A percentile compares a stretch with the other conserved stretches of the same genome.
These are phyloP conservation scores for Steinernema feltiae DNA, from an alignment of 1,140 invertebrate genomes.

Conservation along the genomic window DNA sequence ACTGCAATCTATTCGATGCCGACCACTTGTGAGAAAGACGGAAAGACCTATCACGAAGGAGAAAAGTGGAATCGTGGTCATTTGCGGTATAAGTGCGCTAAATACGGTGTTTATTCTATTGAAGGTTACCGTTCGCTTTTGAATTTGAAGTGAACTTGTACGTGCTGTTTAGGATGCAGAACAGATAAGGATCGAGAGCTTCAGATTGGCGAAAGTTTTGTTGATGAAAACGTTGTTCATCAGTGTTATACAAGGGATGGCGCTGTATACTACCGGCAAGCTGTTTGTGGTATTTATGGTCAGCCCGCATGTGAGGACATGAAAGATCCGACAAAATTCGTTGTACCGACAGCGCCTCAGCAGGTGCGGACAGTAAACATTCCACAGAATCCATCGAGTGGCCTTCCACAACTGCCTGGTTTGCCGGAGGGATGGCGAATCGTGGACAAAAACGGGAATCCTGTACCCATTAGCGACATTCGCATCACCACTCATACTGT, in stretches of 20 bases:
- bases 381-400: background rate
- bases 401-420: background rate
- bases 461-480: background rate
- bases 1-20: constrained; percentile 1
- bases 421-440: constrained; percentile 29
- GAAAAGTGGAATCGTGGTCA: constrained; percentile 25
- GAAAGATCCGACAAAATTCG: constrained; percentile 24
- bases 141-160: background rate
- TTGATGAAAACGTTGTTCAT: constrained; percentile 29
- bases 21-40: background rate
- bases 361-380: background rate
- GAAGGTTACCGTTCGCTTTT: constrained; percentile 20
- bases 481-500: background rate
- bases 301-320: constrained; percentile 34
- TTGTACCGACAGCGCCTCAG: background rate
- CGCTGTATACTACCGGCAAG: constrained; percentile 26
- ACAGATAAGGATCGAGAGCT: constrained; percentile 26
- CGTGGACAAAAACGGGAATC: constrained; percentile 19
- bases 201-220: constrained; percentile 21
- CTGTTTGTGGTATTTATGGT: constrained; percentile 30
- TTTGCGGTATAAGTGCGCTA: constrained; percentile 30
- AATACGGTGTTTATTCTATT: constrained; percentile 35
- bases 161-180: constrained; percentile 21
- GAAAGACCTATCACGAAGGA: constrained; percentile 10
- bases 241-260: constrained; percentile 22